phyloP scores from a whole-genome alignment of 2,113 vertebrate species.

The Copsychus sechellarum region DNA sequence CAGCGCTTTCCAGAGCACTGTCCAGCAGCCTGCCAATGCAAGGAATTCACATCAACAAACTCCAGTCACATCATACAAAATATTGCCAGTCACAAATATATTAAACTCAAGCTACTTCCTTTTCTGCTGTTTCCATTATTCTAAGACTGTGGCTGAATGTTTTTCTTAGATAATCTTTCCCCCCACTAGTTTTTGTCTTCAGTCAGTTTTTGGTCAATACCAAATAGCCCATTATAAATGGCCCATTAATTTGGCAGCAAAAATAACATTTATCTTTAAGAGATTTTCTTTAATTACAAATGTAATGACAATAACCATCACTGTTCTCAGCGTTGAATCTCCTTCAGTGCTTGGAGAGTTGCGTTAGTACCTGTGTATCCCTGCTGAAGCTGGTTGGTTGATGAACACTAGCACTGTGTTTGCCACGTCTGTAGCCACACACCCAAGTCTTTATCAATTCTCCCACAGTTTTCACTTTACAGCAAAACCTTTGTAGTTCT shows the following conservation, averaged over 20 bases:
- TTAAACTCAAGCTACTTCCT: background rate
- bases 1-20: slow-evolving; percentile 40
- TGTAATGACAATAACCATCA: background rate
- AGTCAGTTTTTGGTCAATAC: background rate
- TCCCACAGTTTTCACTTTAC: background rate
- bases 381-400: background rate
- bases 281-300: background rate
- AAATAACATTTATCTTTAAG: background rate
- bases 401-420: background rate
- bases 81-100: slow-evolving; percentile 28
- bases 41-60: background rate
- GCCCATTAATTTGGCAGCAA: background rate
- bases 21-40: slow-evolving; percentile 30
- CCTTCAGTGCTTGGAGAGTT: background rate
- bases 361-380: background rate
- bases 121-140: background rate
- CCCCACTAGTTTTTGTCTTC: background rate
- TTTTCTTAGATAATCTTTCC: background rate
- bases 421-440: fast-evolving
- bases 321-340: background rate
- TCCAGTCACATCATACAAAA: background rate
- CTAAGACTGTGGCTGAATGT: background rate
- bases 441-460: background rate
- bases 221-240: too few species aligned
- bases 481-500: background rate